These are phyloP conservation scores for Oceanites oceanicus DNA, from an alignment of 2,113 vertebrate genomes.

Conservation along the genomic window DNA sequence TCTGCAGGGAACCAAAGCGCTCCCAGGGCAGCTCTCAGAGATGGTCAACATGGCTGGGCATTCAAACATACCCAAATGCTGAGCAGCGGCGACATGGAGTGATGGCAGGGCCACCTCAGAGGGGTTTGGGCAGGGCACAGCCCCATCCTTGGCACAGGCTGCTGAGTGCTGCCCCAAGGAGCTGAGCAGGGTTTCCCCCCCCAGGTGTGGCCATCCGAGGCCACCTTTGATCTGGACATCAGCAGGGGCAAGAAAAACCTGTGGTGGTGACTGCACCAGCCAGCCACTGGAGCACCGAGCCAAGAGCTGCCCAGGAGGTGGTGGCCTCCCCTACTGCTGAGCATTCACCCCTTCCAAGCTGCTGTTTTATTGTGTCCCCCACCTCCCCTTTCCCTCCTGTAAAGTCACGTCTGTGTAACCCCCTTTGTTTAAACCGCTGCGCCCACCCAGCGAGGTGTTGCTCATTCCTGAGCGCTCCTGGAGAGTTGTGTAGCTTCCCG, in stretches of 20 bases:
- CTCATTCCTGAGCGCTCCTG: background rate
- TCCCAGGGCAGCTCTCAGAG: background rate
- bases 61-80: background rate
- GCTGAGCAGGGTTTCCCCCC: fast-evolving
- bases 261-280: background rate
- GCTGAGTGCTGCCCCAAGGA: fast-evolving
- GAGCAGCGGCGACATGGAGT: background rate
- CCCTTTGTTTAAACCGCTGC: background rate
- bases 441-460: background rate
- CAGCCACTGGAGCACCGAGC: background rate
- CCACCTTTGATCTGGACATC: background rate
- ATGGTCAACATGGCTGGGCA: background rate
- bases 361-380: background rate
- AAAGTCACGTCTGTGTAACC: background rate
- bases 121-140: background rate
- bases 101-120: background rate
- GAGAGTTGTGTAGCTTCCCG: background rate
- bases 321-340: background rate
- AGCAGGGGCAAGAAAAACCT: background rate
- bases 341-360: background rate
- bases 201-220: background rate
- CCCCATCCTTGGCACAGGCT: background rate
- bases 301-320: background rate
- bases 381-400: background rate
- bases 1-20: background rate